These are phyloP conservation scores for Lutraria lutraria DNA, from an alignment of 2,888 invertebrate species.

Conservation along the genomic window DNA sequence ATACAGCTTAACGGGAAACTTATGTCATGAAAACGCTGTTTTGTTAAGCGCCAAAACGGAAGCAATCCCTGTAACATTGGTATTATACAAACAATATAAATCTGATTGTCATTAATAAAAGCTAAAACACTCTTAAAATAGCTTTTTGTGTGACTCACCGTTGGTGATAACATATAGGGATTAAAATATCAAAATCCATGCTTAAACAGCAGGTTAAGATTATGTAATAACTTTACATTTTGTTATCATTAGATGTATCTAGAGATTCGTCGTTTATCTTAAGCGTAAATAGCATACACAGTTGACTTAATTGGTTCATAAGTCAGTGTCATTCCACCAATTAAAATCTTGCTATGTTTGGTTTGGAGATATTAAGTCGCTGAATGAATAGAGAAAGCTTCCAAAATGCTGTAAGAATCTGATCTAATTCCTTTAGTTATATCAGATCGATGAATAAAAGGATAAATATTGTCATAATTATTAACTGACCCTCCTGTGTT, in stretches of 20 bases:
- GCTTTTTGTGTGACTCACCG: neutral
- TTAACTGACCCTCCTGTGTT: neutral
- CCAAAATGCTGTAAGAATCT: neutral
- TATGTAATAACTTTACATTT: neutral
- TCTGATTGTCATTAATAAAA: neutral
- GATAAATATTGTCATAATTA: slow-evolving; percentile 18
- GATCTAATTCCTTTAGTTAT: neutral
- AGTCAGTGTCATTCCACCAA: slow-evolving; percentile 13
- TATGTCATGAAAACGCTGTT: no score
- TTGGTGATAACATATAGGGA: neutral
- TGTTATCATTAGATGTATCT: neutral
- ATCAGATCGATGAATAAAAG: neutral
- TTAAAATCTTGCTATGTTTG: slow-evolving; percentile 1
- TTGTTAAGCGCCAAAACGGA: no score
- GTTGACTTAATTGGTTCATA: slow-evolving; percentile 9
- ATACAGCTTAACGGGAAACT: no score
- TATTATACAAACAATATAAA: no score
- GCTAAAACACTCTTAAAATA: neutral
- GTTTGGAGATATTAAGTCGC: neutral
- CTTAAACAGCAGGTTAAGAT: neutral
- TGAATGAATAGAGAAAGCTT: neutral
- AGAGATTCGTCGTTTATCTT: neutral
- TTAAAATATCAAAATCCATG: neutral
- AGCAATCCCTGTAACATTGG: no score
- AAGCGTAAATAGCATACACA: neutral